phyloP scores from a whole-genome alignment of 2,888 invertebrate species.

The Apamea anceps region DNA sequence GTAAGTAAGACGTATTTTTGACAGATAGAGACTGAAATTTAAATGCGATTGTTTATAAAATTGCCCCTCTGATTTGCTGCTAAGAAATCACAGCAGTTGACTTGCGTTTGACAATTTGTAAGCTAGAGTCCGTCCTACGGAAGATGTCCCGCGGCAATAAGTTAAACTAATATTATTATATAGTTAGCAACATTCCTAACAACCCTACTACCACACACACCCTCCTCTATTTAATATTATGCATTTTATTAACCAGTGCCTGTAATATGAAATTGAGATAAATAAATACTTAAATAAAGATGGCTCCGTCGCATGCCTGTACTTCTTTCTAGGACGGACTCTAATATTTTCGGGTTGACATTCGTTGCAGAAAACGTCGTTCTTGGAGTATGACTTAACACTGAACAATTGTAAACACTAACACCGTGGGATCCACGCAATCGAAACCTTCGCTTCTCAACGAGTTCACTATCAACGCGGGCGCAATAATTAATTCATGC shows the following conservation, averaged over 20 bases:
- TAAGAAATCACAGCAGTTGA: background rate
- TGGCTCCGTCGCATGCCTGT: background rate
- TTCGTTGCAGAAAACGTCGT: background rate
- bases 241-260: background rate
- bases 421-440: background rate
- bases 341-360: background rate
- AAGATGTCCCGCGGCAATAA: background rate
- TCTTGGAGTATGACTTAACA: background rate
- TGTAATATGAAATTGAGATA: background rate
- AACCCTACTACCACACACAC: background rate
- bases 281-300: no score
- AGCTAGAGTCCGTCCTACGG: no score
- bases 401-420: background rate
- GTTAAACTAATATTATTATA: background rate
- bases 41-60: background rate
- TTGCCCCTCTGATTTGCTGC: background rate
- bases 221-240: background rate
- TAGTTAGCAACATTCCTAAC: background rate
- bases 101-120: no score
- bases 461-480: background rate
- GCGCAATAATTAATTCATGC: constrained; percentile 19
- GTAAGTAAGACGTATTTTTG: background rate
- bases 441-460: background rate
- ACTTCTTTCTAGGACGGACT: background rate
- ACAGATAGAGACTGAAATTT: background rate